Evolutionary conservation across 2,113 vertebrate species (phyloP).

Genomic region (Amblyopsis rosae): DNA sequence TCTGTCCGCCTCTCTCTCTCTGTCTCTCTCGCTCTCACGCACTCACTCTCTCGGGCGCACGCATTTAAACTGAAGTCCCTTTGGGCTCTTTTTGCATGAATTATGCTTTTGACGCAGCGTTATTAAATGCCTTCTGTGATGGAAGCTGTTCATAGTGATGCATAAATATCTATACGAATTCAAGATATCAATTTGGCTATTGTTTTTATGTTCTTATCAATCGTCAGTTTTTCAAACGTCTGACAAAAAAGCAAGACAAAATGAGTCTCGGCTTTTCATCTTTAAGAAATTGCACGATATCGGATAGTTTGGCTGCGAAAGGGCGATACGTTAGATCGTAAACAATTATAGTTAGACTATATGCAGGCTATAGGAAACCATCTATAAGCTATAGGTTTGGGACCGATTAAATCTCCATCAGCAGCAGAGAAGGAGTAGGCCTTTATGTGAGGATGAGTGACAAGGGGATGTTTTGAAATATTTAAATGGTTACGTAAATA

Average conservation of each 20-base stretch:
- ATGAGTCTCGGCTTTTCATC: background rate
- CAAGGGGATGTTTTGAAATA: constrained; percentile 66
- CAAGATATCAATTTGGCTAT: too few species aligned
- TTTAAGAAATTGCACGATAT: background rate
- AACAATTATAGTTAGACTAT: constrained; percentile 24
- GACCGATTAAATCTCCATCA: constrained; percentile 36
- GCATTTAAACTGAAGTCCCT: constrained; percentile 80
- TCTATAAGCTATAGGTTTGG: constrained; percentile 40
- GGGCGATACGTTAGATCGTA: constrained; percentile 24
- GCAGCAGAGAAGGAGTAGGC: constrained; percentile 26
- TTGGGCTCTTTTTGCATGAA: constrained; percentile 85
- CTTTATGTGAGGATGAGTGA: constrained; percentile 46
- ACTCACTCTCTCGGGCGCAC: constrained; percentile 1
- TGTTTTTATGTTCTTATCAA: too few species aligned
- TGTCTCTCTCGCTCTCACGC: constrained; percentile 41
- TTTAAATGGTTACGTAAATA: constrained; percentile 61
- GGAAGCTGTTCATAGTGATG: constrained; percentile 81
- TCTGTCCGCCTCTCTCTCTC: background rate
- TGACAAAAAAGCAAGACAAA: background rate
- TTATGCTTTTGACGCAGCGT: constrained; percentile 83
- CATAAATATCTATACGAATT: constrained; percentile 4
- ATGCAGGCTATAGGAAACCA: constrained; percentile 19
- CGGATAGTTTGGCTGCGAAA: constrained; percentile 7
- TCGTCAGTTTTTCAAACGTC: background rate
- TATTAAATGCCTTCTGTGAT: constrained; percentile 81